Evolutionary conservation across 2,888 invertebrate genomes (phyloP), one percentile per base, ranked within the genome.

Genomic region (Neuroscelio doddi): DNA sequence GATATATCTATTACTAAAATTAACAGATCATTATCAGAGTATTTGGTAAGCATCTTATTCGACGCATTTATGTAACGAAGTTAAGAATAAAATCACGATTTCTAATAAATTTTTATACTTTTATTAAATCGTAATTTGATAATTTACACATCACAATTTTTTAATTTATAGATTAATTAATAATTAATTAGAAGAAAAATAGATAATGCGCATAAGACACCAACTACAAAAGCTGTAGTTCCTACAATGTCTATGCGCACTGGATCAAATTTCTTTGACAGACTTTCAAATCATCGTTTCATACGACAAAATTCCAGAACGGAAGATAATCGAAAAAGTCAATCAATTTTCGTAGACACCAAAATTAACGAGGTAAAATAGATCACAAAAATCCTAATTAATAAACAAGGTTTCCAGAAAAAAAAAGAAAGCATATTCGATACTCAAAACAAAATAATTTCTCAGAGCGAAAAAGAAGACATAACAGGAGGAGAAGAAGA

Each of bases 201-300:
- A 17, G 24, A 9, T 38, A 15, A 27, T 17, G n/a, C 21, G 16
- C 30, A 46, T 29, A 21, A 14, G 15, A 9, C 7, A 32, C 12
- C 16, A 46, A 30, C n/a, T 8, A 1, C n/a, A 8, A 7, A 30
- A 41, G 41, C 21, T 21, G 3, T 21, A 12, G 7, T 7, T 9
- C 1, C 5, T 14, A 29, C 27, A 45, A 64, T 66, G 65, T 65
- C 65, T 21, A 29, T 21, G n/a, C n/a, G n/a, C n/a, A n/a, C n/a
- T 24, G 14, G 45, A 47, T 50, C 58, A 34, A 45, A n/a, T 32
- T 62, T 62, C 14, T 27, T 57, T 12, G 66, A 66, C 42, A 73
- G 63, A 50, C 30, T 71, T 17, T 70, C 73, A 24, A 70, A 46
- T 36, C 72, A 64, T 1, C 67, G 55, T 44, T 64, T 64, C 16